phyloP scores from a whole-genome alignment of 2,113 vertebrate genomes.

The Melospiza georgiana region DNA sequence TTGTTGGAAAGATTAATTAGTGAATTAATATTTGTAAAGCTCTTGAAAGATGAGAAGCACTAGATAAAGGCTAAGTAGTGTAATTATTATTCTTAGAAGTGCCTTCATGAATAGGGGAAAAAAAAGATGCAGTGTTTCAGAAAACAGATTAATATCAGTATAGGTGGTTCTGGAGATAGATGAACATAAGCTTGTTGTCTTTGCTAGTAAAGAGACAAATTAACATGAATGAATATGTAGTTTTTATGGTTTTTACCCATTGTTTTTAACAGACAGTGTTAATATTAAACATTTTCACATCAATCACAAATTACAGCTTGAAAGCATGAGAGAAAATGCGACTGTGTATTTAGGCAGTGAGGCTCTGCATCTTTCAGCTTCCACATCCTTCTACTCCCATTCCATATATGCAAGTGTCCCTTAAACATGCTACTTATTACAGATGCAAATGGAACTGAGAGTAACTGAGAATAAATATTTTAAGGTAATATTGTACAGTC shows the following conservation, averaged over 20 bases:
- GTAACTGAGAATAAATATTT: constrained; percentile 32
- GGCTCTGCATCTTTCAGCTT: not conserved
- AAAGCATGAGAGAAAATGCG: not conserved
- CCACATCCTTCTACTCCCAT: not conserved
- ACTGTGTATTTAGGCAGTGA: not conserved
- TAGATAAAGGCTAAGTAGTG: constrained; percentile 47
- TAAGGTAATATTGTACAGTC: constrained; percentile 13
- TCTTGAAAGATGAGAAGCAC: constrained; percentile 51
- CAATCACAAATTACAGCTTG: not conserved
- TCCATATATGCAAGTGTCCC: not conserved
- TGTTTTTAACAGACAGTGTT: not conserved
- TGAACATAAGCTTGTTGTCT: not conserved
- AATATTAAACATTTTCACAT: not conserved
- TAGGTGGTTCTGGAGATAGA: not conserved
- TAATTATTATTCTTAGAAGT: constrained; percentile 59
- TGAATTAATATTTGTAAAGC: constrained; percentile 61
- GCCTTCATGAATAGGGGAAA: not conserved
- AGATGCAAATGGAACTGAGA: not conserved
- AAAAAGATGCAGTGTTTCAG: not conserved
- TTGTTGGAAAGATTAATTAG: constrained; percentile 55
- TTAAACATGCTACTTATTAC: not conserved
- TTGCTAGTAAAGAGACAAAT: not conserved
- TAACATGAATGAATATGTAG: not conserved
- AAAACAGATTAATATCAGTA: constrained; percentile 15
- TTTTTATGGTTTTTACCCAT: not conserved